Evolutionary conservation across 2,797 vertebrate species (phyloP).

Genomic region (Phataginus tricuspis): DNA sequence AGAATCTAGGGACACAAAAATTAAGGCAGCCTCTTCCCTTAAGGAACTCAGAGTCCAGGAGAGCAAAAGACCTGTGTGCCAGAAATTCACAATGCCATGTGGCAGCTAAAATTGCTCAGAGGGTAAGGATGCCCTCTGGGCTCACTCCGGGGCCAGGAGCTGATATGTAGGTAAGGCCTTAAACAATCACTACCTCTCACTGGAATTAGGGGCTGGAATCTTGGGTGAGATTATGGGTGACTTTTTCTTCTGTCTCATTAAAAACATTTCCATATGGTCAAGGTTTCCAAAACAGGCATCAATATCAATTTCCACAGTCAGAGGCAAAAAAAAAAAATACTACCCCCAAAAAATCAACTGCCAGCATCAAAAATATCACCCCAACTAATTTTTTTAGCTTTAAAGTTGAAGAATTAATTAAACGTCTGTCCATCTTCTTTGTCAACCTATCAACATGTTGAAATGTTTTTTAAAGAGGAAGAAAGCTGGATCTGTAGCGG

Average conservation of each 20-base stretch:
- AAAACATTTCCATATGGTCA: constrained; percentile 12
- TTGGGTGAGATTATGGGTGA: not conserved
- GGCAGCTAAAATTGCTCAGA: too few relatives aligned
- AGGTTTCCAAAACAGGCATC: not conserved
- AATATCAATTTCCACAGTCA: not conserved
- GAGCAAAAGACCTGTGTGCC: not conserved
- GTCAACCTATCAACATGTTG: not conserved
- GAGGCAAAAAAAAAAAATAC: not conserved
- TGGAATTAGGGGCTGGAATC: not conserved
- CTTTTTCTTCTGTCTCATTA: not conserved
- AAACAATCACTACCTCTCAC: not conserved
- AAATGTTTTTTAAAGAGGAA: not conserved
- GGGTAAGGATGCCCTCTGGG: not conserved
- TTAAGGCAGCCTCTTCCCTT: not conserved
- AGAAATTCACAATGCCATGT: too few relatives aligned
- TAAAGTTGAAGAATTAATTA: not conserved
- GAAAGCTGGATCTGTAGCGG: not conserved
- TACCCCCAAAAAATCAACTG: not conserved
- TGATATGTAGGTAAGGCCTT: not conserved
- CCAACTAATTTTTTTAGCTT: not conserved
- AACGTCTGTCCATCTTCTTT: not conserved
- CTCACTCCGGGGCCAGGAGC: not conserved
- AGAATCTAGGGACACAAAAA: not conserved
- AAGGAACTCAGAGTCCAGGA: not conserved
- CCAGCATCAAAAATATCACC: not conserved